Conservation (phyloP, 2,797 vertebrate genomes). For the Anguilla obscura region DNA sequence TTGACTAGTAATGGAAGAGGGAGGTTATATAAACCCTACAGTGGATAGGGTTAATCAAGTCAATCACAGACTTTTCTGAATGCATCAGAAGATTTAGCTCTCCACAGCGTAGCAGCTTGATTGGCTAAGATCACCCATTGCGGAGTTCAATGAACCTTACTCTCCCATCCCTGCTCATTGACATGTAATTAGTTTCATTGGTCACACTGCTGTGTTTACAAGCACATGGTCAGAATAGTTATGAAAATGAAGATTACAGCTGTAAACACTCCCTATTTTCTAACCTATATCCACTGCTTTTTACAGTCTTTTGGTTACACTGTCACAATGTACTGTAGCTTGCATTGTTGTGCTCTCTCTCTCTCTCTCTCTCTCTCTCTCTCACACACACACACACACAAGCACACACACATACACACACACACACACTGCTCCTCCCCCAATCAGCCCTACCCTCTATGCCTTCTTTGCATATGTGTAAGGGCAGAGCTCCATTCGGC, state of each 20-base stretch:
- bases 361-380: no score
- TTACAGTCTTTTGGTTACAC: conserved; percentile 12
- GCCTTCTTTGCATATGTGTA: conserved; percentile 46
- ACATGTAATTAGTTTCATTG: not conserved
- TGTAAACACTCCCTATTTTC: not conserved
- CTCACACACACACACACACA: no score
- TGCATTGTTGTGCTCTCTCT: no score
- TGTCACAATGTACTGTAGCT: not conserved
- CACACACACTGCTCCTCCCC: conserved; percentile 22
- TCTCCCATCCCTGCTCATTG: not conserved
- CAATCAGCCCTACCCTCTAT: conserved; percentile 40
- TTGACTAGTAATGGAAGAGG: not conserved
- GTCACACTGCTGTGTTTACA: not conserved
- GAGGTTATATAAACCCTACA: not conserved
- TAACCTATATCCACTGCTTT: not conserved
- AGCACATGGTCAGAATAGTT: not conserved
- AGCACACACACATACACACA: not conserved
- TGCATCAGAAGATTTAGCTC: not conserved
- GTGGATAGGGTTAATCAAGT: no score
- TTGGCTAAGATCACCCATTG: not conserved
- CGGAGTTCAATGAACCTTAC: not conserved
- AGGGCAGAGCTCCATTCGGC: conserved; percentile 61
- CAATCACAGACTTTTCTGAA: not conserved
- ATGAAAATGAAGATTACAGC: not conserved
- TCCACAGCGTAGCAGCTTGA: not conserved